Evolutionary conservation across 2,888 invertebrate species (phyloP), one percentile per base, ranked within the genome.

Genomic region (Venusia cambrica): DNA sequence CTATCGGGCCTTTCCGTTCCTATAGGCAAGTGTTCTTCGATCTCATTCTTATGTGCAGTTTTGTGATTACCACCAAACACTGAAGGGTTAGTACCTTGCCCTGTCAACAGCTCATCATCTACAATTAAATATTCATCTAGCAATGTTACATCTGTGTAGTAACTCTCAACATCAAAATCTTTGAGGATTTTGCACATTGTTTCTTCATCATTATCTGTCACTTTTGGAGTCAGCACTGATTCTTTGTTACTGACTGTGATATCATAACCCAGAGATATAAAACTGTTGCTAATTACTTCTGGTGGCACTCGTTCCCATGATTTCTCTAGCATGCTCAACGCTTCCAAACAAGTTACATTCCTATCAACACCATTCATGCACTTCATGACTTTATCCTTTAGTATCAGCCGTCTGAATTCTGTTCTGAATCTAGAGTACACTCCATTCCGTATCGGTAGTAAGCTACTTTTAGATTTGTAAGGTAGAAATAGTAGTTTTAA

Each of bases 31-130:
- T 62, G 37, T 14, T 57, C 62, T 17, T 56, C 56, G 7, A 48
- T 50, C 4, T 54, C 57, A 9, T 35, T 52, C 6, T 52, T 51
- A 1, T 20, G 24, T 1, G 2, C 35, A 1, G 52, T 50, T 42
- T 56, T 67, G 29, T 69, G 71, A 21, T 70, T 71, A 0, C 71
- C 71, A 2, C 70, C 71, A 12, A 71, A 71, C 0, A 71, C 67
- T 0, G 69, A 68, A 0, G 57, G 50, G 5, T 70, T 69, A 0
- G 71, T 69, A 0, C 72, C 72, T 39, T 69, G 67, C 0, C 62
- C 72, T 0, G 63, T 70, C 2, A 72, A 48, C 2, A 66, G 22
- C 19, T 72, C 69, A 13, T 72, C 72, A 2, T 72, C 72, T 0
- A 72, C 72, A 0, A 60, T 62, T 38, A 72, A 42, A 57, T 66